These are phyloP conservation scores for Poeciliopsis gracilis DNA, from an alignment of 2,797 vertebrate species.

Conservation along the genomic window DNA sequence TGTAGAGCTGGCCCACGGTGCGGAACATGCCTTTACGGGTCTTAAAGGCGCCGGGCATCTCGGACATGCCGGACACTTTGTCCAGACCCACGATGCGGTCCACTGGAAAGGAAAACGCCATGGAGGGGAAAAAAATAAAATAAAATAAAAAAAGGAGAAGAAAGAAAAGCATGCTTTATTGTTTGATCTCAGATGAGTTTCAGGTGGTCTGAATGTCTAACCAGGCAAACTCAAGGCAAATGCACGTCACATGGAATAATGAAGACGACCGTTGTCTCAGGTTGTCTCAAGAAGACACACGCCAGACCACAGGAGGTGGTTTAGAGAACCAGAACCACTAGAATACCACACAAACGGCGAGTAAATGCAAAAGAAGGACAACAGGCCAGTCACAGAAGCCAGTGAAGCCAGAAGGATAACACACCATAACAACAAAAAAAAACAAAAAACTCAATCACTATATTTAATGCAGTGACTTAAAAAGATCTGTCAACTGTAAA, in stretches of 20 bases:
- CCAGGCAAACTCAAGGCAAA: constrained; percentile 63
- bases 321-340: constrained; percentile 54
- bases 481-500: constrained; percentile 15
- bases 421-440: constrained; percentile 40
- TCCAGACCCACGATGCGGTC: constrained; percentile 98
- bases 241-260: constrained; percentile 51
- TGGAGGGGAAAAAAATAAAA: neutral
- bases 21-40: constrained; percentile 99
- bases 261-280: constrained; percentile 41
- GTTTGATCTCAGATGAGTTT: neutral
- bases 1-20: constrained; percentile 98
- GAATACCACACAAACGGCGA: constrained; percentile 64
- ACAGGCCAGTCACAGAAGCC: constrained; percentile 64
- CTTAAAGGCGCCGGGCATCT: constrained; percentile 94
- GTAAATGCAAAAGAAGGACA: constrained; percentile 46
- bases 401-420: constrained; percentile 71
- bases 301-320: constrained; percentile 31
- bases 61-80: constrained; percentile 96
- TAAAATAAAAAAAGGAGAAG: neutral
- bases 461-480: constrained; percentile 72
- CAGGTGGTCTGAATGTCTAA: neutral
- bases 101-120: constrained; percentile 77
- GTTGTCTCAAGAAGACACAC: constrained; percentile 35
- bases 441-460: constrained; percentile 1
- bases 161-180: neutral